Percentiles rank a stretch among this genome's conserved stretches.
phyloP scores from a whole-genome alignment of 2,113 vertebrate genomes.

The Lethenteron camtschaticum region DNA sequence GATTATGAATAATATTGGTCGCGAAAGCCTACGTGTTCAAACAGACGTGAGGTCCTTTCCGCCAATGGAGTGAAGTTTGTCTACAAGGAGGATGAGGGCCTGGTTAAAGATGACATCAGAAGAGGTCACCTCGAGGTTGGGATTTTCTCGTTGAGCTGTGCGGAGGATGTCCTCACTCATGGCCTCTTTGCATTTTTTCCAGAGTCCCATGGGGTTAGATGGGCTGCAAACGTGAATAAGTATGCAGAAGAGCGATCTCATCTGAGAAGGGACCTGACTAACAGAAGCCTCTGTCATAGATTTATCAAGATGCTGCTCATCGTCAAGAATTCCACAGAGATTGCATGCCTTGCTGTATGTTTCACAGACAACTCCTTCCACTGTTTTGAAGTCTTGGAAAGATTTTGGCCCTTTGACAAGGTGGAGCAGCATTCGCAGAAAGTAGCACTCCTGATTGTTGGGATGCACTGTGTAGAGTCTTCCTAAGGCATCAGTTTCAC shows the following conservation, averaged over 20 bases:
- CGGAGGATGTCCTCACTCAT: constrained; percentile 1
- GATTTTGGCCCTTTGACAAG: not conserved
- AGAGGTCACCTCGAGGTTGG: not conserved
- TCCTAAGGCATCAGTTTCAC: not conserved
- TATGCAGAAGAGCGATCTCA: constrained; percentile 3
- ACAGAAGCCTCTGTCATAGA: constrained; percentile 1
- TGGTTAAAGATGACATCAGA: constrained; percentile 1
- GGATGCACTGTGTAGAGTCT: not conserved
- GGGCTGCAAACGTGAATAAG: not conserved
- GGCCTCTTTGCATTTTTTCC: not conserved
- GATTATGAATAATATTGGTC: too few species aligned
- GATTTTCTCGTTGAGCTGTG: constrained; percentile 2
- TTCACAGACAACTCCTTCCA: constrained; percentile 3
- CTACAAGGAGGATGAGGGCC: not conserved
- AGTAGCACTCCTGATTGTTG: not conserved
- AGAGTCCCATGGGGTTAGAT: constrained; percentile 1
- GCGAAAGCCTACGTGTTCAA: too few species aligned
- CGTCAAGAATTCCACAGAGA: not conserved
- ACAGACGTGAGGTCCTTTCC: not conserved
- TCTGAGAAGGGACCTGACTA: not conserved
- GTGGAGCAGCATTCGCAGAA: not conserved
- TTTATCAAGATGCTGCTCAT: not conserved
- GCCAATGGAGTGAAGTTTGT: not conserved
- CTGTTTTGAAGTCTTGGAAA: constrained; percentile 1
- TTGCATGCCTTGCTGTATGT: not conserved